phyloP scores from a whole-genome alignment of 2,797 vertebrate species.

The Phoeniculus purpureus region DNA sequence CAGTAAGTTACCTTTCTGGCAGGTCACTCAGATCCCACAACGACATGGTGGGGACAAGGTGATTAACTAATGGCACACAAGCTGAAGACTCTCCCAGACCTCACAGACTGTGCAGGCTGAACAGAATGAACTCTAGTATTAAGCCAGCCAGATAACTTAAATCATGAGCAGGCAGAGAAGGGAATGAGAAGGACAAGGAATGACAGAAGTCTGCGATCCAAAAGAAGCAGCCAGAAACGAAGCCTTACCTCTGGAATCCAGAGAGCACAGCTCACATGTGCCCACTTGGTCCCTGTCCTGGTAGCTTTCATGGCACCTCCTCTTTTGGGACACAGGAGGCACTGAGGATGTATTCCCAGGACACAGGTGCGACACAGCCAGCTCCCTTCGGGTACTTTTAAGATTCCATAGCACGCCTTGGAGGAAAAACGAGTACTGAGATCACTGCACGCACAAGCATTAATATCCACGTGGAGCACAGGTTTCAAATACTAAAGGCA shows the following conservation, averaged over 20 bases:
- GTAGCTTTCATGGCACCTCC: slow-evolving; percentile 98
- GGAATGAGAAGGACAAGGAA: background rate
- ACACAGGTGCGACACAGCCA: slow-evolving; percentile 98
- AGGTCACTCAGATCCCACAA: background rate
- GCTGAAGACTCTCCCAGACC: background rate
- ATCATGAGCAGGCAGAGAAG: background rate
- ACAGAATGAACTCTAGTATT: background rate
- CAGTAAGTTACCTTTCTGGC: background rate
- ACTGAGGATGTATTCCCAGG: slow-evolving; percentile 92
- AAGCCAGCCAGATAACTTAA: background rate
- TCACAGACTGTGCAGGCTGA: background rate
- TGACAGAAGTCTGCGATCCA: background rate
- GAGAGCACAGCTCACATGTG: slow-evolving; percentile 97
- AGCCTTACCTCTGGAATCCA: slow-evolving; percentile 96
- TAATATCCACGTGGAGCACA: background rate
- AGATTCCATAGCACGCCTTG: slow-evolving; percentile 97
- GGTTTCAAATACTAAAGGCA: background rate
- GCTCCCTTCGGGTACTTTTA: slow-evolving; percentile 96
- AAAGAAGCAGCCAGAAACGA: background rate
- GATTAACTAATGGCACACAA: background rate
- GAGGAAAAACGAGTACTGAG: background rate
- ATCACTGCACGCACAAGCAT: background rate
- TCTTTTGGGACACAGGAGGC: slow-evolving; percentile 93
- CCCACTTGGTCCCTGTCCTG: slow-evolving; percentile 94
- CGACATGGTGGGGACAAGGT: background rate